A percentile compares a stretch with the other conserved stretches of the same genome.
Conservation (phyloP, 1,140 invertebrate genomes). For the Tetraneura akinire region DNA sequence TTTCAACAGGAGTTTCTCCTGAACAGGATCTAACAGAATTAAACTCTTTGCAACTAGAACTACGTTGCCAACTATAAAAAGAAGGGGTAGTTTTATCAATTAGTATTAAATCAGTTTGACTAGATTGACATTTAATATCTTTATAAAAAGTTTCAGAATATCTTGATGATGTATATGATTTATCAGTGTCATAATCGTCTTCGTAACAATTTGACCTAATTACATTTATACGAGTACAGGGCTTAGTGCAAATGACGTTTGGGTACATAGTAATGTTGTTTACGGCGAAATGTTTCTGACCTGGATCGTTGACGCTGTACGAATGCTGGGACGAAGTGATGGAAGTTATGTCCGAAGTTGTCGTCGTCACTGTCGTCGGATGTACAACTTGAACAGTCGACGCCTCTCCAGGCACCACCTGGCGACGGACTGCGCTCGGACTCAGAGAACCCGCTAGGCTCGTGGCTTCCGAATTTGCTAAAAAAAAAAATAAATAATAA, state of each 20-base stretch:
- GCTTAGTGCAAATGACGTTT: constrained; percentile 43
- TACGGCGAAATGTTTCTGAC: constrained; percentile 56
- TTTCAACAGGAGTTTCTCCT: constrained; percentile 28
- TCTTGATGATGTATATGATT: constrained; percentile 30
- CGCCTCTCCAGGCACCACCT: constrained; percentile 29
- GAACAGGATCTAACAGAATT: constrained; percentile 37
- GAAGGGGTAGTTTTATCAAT: constrained; percentile 54
- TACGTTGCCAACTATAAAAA: constrained; percentile 69
- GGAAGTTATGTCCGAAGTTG: constrained; percentile 53
- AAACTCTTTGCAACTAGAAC: constrained; percentile 68
- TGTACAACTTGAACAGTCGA: constrained; percentile 45
- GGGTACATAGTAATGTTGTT: constrained; percentile 50
- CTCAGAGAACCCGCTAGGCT: constrained; percentile 57
- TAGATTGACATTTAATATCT: constrained; percentile 48
- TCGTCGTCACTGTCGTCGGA: constrained; percentile 51
- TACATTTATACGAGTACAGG: constrained; percentile 29
- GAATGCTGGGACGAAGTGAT: constrained; percentile 51
- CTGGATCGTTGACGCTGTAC: constrained; percentile 54
- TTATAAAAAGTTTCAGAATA: constrained; percentile 39
- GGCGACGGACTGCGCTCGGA: constrained; percentile 55
- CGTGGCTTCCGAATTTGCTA: constrained; percentile 53
- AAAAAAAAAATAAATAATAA: constrained; percentile 3
- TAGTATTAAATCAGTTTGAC: constrained; percentile 50
- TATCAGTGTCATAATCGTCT: constrained; percentile 42
- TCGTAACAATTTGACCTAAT: constrained; percentile 42